Evolutionary conservation across 1,140 invertebrate genomes (phyloP).

Genomic region (Saxidomus purpurata): DNA sequence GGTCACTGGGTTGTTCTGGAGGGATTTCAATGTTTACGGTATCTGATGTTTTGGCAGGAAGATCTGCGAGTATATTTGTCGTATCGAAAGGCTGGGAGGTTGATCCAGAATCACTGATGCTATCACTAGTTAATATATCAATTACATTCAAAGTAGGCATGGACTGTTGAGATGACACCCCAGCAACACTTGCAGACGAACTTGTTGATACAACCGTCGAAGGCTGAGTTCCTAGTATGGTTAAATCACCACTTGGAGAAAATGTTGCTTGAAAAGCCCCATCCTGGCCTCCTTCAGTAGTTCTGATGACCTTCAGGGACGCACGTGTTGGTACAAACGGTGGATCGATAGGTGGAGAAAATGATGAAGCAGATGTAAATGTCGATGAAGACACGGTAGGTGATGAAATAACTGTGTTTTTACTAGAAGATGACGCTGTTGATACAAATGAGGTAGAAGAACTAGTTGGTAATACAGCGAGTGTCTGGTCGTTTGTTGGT

Average conservation of each 20-base stretch:
- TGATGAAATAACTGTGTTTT: not conserved
- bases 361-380: not conserved
- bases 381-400: not conserved
- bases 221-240: not conserved
- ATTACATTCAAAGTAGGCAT: not conserved
- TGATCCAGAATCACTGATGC: not conserved
- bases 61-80: not conserved
- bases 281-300: not conserved
- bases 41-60: too few species aligned
- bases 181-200: not conserved
- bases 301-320: not conserved
- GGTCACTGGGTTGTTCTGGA: slow-evolving; percentile 10
- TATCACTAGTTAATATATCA: not conserved
- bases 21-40: not conserved
- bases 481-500: not conserved
- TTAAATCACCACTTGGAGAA: not conserved
- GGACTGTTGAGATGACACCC: not conserved
- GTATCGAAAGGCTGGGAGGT: not conserved
- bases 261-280: not conserved
- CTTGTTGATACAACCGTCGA: not conserved
- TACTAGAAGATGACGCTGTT: not conserved
- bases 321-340: not conserved
- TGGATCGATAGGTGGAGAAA: not conserved
- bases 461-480: not conserved
- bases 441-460: not conserved